A percentile compares a stretch with the other conserved stretches of the same genome.
Evolutionary conservation across 2,888 invertebrate genomes (phyloP).

Genomic region (Polylopha cassiicola): DNA sequence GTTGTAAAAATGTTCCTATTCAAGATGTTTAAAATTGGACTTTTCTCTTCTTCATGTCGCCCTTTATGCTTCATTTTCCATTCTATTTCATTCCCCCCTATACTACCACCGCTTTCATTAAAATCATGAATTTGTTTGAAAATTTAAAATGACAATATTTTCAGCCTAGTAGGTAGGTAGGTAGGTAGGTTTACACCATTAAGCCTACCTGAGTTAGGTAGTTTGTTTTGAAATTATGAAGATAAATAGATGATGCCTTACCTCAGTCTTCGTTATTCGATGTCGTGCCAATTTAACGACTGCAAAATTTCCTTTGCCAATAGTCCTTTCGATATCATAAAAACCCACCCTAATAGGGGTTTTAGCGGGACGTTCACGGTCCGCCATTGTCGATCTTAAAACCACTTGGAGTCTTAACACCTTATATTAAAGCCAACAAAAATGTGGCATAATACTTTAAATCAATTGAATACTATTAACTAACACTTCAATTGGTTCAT

Average conservation of each 20-base stretch:
- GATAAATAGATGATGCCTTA: constrained; percentile 60
- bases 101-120: too few relatives aligned
- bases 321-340: constrained; percentile 98
- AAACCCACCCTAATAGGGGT: constrained; percentile 94
- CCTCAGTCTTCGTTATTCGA: constrained; percentile 99
- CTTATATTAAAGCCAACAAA: constrained; percentile 19
- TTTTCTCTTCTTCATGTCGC: too few relatives aligned
- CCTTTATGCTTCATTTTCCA: too few relatives aligned
- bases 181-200: too few relatives aligned
- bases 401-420: constrained; percentile 32
- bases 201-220: too few relatives aligned
- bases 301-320: constrained; percentile 99
- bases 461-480: constrained; percentile 16
- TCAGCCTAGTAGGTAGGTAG: too few relatives aligned
- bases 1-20: too few relatives aligned
- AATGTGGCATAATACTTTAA: constrained; percentile 21
- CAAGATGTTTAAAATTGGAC: too few relatives aligned
- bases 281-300: constrained; percentile 98
- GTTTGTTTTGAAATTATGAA: too few relatives aligned
- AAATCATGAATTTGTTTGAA: too few relatives aligned
- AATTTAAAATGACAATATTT: too few relatives aligned
- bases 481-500: constrained; percentile 46
- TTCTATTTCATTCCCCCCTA: too few relatives aligned
- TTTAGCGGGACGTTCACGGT: constrained; percentile 77
- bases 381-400: constrained; percentile 72